These are phyloP conservation scores for Dastarcus helophoroides DNA, from an alignment of 2,888 invertebrate species.

Conservation along the genomic window DNA sequence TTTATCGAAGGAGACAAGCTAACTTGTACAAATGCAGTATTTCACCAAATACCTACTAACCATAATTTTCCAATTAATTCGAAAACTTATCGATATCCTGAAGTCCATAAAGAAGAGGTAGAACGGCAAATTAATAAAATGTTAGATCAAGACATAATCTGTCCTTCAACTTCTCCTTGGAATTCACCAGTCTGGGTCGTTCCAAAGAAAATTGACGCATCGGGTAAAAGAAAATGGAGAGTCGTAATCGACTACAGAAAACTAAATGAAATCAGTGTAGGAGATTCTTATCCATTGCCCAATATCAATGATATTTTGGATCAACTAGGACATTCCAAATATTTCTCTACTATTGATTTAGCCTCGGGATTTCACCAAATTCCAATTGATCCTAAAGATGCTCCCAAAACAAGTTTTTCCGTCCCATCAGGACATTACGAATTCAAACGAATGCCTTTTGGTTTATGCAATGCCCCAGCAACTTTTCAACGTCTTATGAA, in stretches of 20 bases:
- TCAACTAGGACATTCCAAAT: conserved; percentile 15
- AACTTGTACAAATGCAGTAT: conserved; percentile 15
- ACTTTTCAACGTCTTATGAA: conserved; percentile 25
- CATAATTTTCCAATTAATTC: conserved; percentile 16
- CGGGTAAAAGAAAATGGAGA: conserved; percentile 21
- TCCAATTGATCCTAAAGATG: conserved; percentile 11
- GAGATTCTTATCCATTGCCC: conserved; percentile 20
- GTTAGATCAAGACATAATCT: conserved; percentile 22
- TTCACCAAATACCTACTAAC: conserved; percentile 19
- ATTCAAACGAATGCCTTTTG: conserved; percentile 19
- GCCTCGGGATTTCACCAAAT: conserved; percentile 19
- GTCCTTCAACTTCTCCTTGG: conserved; percentile 17
- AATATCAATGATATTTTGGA: conserved; percentile 18
- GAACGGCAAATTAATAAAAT: conserved; percentile 22
- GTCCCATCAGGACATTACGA: conserved; percentile 17
- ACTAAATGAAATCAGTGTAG: conserved; percentile 25
- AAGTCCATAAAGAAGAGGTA: conserved; percentile 23
- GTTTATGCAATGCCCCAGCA: conserved; percentile 20
- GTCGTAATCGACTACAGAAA: conserved; percentile 29
- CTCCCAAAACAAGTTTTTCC: conserved; percentile 18
- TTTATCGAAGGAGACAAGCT: conserved; percentile 18
- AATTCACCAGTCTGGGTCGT: conserved; percentile 22
- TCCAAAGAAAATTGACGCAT: conserved; percentile 22
- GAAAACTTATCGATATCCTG: conserved; percentile 22
- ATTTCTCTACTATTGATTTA: conserved; percentile 18